Evolutionary conservation across 2,113 vertebrate species (phyloP).

Genomic region (Callipepla californica): DNA sequence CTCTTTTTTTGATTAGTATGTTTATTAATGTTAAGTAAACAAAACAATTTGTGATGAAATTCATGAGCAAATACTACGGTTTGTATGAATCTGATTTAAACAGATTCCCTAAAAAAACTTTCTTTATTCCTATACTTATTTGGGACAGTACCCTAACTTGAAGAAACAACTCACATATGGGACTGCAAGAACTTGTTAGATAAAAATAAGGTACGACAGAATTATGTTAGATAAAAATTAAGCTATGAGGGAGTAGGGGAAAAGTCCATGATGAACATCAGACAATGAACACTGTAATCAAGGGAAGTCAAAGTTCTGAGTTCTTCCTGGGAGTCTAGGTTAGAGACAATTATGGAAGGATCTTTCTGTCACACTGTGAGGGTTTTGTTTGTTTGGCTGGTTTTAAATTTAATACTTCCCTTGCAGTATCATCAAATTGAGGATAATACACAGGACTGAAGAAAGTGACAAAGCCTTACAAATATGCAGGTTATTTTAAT

Average conservation of each 20-base stretch:
- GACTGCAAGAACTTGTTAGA: not conserved
- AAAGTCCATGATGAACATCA: not conserved
- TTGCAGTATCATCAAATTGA: not conserved
- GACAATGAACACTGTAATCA: not conserved
- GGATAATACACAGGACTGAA: not conserved
- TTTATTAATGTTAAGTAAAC: not conserved
- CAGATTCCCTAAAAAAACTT: not conserved
- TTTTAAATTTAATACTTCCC: not conserved
- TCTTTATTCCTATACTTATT: not conserved
- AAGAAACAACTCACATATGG: not conserved
- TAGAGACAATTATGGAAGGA: not conserved
- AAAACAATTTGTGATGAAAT: not conserved
- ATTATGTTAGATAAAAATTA: not conserved
- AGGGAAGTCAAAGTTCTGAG: not conserved
- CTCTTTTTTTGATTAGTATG: not conserved
- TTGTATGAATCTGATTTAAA: accelerated
- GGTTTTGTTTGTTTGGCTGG: not conserved
- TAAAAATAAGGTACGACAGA: not conserved
- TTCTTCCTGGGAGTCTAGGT: not conserved
- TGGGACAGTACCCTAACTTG: not conserved
- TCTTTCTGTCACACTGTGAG: not conserved
- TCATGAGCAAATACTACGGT: not conserved
- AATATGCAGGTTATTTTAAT: not conserved
- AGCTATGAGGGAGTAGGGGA: not conserved
- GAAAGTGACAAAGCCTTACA: not conserved